These are phyloP conservation scores for Andrena flavipes DNA, from an alignment of 2,888 invertebrate genomes.

Conservation along the genomic window DNA sequence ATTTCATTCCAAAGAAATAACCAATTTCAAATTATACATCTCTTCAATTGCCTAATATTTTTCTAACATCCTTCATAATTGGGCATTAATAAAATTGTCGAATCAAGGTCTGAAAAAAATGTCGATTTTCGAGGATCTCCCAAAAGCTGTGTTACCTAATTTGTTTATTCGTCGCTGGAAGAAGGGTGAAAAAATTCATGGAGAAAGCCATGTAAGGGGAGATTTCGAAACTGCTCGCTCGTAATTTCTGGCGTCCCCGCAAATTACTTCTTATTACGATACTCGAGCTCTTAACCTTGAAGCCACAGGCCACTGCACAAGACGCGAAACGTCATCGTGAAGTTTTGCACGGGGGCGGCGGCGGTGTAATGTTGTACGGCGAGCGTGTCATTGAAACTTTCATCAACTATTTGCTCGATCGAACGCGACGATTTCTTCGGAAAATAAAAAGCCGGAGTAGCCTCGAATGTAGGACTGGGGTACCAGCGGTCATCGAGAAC, in stretches of 20 bases:
- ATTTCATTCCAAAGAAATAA: too few species aligned
- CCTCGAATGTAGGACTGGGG: slow-evolving; percentile 23
- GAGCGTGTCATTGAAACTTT: slow-evolving; percentile 9
- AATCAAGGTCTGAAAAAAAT: too few species aligned
- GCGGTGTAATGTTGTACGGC: slow-evolving; percentile 3
- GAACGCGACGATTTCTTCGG: slow-evolving; percentile 1
- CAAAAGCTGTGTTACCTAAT: too few species aligned
- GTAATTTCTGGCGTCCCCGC: slow-evolving; percentile 37
- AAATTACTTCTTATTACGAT: slow-evolving; percentile 53
- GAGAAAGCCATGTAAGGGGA: slow-evolving; percentile 49
- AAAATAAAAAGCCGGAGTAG: background rate
- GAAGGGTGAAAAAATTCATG: slow-evolving; percentile 24
- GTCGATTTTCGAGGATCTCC: too few species aligned
- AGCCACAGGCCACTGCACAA: slow-evolving; percentile 25
- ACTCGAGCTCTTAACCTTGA: slow-evolving; percentile 32
- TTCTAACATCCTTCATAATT: too few species aligned
- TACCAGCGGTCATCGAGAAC: slow-evolving; percentile 38
- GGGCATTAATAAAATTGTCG: too few species aligned
- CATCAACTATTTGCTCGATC: slow-evolving; percentile 14
- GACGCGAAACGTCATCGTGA: slow-evolving; percentile 37
- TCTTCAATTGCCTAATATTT: too few species aligned
- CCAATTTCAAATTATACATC: too few species aligned
- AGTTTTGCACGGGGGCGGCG: background rate
- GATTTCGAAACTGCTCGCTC: slow-evolving; percentile 49
- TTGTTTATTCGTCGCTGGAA: background rate